Evolutionary conservation across 2,113 vertebrate species (phyloP).

Genomic region (Serinus canaria): DNA sequence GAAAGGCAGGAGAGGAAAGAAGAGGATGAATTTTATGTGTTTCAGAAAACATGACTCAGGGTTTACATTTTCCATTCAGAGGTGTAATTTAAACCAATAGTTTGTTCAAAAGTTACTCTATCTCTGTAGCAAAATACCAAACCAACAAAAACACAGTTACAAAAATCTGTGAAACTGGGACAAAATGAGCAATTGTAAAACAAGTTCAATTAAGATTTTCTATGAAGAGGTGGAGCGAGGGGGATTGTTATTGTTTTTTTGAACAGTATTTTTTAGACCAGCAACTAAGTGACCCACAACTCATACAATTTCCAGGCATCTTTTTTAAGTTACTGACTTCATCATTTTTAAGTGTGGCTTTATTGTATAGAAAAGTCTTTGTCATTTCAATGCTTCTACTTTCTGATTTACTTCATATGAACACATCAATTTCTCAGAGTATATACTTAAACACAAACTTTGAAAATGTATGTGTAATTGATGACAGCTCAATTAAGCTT

Average conservation of each 20-base stretch:
- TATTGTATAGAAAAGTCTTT: background rate
- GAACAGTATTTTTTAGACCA: background rate
- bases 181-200: background rate
- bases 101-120: background rate
- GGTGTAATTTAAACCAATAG: background rate
- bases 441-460: background rate
- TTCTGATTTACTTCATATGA: background rate
- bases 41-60: background rate
- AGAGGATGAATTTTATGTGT: background rate
- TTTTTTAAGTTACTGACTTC: background rate
- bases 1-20: background rate
- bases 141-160: background rate
- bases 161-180: background rate
- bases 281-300: background rate
- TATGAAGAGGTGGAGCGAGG: fast-evolving
- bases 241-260: background rate
- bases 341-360: background rate
- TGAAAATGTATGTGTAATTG: background rate
- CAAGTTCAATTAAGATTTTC: background rate
- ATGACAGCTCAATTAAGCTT: background rate
- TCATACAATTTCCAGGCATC: background rate
- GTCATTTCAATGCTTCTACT: background rate
- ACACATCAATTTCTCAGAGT: background rate
- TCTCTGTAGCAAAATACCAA: background rate
- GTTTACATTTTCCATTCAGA: background rate